Conservation (phyloP, 1,140 invertebrate species). For the Drosophila arizonae region DNA sequence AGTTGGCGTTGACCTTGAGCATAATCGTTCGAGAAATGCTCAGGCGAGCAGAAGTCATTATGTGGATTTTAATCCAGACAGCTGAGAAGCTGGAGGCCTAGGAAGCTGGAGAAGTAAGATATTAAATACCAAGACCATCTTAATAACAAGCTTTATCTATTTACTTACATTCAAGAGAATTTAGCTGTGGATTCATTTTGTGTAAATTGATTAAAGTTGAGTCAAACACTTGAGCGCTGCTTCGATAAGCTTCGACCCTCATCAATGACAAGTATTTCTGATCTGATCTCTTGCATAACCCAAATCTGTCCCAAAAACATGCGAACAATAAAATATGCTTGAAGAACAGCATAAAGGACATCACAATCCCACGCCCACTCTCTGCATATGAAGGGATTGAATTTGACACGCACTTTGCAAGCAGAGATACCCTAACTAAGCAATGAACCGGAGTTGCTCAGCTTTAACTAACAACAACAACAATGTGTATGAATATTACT, state of each 20-base stretch:
- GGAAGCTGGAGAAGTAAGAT: background rate
- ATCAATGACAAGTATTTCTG: slow-evolving; percentile 53
- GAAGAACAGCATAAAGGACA: slow-evolving; percentile 46
- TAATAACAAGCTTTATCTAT: too few relatives aligned
- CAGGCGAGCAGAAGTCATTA: slow-evolving; percentile 19
- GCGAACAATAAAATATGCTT: slow-evolving; percentile 51
- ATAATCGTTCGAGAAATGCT: slow-evolving; percentile 3
- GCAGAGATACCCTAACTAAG: slow-evolving; percentile 44
- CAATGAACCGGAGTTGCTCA: slow-evolving; percentile 16
- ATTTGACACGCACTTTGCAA: slow-evolving; percentile 75
- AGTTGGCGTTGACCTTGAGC: slow-evolving; percentile 18
- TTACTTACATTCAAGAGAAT: too few relatives aligned
- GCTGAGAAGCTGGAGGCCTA: background rate
- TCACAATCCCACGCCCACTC: slow-evolving; percentile 36
- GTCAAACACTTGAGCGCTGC: slow-evolving; percentile 11
- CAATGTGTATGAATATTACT: slow-evolving; percentile 14
- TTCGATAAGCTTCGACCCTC: slow-evolving; percentile 40
- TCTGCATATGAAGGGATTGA: slow-evolving; percentile 61
- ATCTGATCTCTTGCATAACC: slow-evolving; percentile 30
- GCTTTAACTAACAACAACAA: slow-evolving; percentile 56
- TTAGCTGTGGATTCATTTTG: background rate
- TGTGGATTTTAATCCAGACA: slow-evolving; percentile 1
- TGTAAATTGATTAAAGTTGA: slow-evolving; percentile 4
- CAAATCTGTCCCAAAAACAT: slow-evolving; percentile 58
- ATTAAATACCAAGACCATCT: background rate